These are phyloP conservation scores for Artemia sinica DNA, from an alignment of 2,888 invertebrate species.

Conservation along the genomic window DNA sequence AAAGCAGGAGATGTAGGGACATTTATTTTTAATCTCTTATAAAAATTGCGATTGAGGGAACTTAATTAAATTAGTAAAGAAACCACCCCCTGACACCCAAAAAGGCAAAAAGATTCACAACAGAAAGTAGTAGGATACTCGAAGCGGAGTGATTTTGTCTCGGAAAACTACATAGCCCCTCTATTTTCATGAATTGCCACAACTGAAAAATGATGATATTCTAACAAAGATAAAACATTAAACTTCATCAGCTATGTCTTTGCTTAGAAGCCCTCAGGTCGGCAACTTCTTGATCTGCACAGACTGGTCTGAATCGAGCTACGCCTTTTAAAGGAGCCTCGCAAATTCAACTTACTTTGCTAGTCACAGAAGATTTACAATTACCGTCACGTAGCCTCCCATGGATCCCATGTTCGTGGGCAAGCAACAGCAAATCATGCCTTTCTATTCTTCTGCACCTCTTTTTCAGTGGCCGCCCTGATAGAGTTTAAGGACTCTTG, in stretches of 20 bases:
- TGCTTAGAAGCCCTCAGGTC: neutral
- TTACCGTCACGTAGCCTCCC: neutral
- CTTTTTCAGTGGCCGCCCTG: slow-evolving; percentile 3
- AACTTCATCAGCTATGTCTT: too few relatives aligned
- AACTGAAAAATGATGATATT: too few relatives aligned
- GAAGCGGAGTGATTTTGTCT: too few relatives aligned
- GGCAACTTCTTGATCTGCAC: neutral
- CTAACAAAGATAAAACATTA: too few relatives aligned
- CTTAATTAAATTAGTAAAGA: too few relatives aligned
- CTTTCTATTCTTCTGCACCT: slow-evolving; percentile 1
- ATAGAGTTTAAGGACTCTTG: neutral
- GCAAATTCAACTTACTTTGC: slow-evolving; percentile 1
- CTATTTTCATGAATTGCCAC: too few relatives aligned
- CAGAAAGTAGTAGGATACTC: too few relatives aligned
- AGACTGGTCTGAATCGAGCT: neutral
- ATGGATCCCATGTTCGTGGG: neutral
- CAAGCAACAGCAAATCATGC: neutral
- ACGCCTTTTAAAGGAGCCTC: neutral
- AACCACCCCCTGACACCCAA: too few relatives aligned
- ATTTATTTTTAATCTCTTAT: slow-evolving; percentile 15
- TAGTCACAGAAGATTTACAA: slow-evolving; percentile 3
- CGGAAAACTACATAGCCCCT: too few relatives aligned
- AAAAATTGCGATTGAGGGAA: too few relatives aligned
- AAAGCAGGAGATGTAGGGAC: neutral
- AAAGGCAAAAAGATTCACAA: too few relatives aligned